Evolutionary conservation across 1,140 invertebrate species (phyloP).

Genomic region (Megalonaias nervosa): DNA sequence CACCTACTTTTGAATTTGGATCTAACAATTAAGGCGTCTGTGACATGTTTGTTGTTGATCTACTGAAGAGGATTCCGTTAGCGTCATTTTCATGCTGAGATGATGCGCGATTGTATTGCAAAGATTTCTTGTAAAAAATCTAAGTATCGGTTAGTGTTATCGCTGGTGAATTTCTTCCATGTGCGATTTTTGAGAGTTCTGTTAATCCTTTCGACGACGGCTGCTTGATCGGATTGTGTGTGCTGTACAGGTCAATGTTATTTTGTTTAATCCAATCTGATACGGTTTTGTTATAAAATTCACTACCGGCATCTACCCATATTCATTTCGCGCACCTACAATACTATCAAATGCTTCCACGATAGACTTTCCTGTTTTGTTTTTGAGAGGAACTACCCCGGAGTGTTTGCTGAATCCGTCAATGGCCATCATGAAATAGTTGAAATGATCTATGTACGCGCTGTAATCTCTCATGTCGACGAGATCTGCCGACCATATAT

Average conservation of each 20-base stretch:
- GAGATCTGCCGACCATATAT: too few species aligned
- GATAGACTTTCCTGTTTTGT: neutral
- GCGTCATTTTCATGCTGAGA: neutral
- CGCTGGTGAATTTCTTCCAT: neutral
- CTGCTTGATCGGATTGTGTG: neutral
- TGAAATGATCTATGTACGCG: neutral
- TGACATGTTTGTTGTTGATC: neutral
- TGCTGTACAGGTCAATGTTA: neutral
- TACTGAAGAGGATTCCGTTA: neutral
- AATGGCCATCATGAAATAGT: neutral
- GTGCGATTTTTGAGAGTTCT: neutral
- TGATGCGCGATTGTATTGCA: conserved; percentile 3
- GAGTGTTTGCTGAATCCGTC: neutral
- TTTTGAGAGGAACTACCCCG: neutral
- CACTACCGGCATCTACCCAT: neutral
- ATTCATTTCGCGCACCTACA: neutral
- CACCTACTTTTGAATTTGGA: conserved; percentile 2
- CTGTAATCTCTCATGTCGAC: too few species aligned
- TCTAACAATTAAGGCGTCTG: neutral
- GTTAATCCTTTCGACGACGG: neutral
- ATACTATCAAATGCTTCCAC: neutral
- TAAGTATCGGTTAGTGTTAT: neutral
- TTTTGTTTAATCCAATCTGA: too few species aligned
- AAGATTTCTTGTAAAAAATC: neutral
- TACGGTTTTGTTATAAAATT: neutral